Evolutionary conservation across 2,797 vertebrate genomes (phyloP), one percentile per base, ranked within the genome.

Genomic region (Steatocranus sp.): DNA sequence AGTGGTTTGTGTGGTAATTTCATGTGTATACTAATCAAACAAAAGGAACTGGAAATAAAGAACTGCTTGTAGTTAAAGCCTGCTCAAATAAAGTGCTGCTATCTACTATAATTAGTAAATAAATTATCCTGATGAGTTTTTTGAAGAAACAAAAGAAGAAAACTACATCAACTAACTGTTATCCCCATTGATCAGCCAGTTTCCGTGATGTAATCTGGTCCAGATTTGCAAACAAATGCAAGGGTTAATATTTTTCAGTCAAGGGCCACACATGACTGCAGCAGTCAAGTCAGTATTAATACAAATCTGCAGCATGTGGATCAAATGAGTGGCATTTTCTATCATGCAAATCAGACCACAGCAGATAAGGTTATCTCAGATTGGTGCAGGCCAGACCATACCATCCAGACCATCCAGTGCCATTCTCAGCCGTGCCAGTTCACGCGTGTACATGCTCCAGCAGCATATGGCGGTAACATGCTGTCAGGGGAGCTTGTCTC

Each of bases 401-500:
- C 75, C 80, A 61, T 89, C 48, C 76, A 75, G 46, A 32, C 75
- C 80, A 61, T 89, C 48, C 76, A 75, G 46, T 78, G 78, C 82
- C 83, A 77, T 83, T 84, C 61, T 80, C 78, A 85, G 83, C 78
- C 78, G 41, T 78, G 83, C 85, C 89, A 84, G 84, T 89, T 73
- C 74, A 79, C 79, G 54, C 38, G 5, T 92, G 92, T 85, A 75
- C 82, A 79, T 86, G 81, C 86, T 89, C 86, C 93, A 94, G 95
- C 96, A 96, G 95, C 97, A 97, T 98, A 97, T 98, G 97, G 97
- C 89, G 74, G 91, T 83, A 96, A 93, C 95, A 96, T 86, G 92
- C 96, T 97, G 96, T 95, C 92, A 95, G 96, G 91, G 95, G 96
- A 95, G 91, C 95, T 92, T 89, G 93, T 95, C 96, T 97, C 96